Conservation (phyloP, 2,797 vertebrate genomes). For the Lithobates sylvaticus region DNA sequence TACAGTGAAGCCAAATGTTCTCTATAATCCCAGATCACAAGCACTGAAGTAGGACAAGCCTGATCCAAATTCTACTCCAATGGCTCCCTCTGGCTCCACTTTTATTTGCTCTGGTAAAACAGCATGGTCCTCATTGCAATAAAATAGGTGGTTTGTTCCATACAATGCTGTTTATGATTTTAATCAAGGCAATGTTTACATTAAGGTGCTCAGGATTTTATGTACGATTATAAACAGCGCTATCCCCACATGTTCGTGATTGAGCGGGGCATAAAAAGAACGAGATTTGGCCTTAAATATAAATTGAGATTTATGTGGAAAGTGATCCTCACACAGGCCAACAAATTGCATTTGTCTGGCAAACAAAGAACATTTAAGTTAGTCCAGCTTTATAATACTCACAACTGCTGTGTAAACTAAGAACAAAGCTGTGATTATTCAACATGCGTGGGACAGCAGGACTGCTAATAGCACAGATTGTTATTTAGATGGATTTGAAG, state of each 20-base stretch:
- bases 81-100: slow-evolving; percentile 10
- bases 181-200: slow-evolving; percentile 57
- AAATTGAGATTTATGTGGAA: slow-evolving; percentile 53
- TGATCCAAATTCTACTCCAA: not conserved
- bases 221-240: slow-evolving; percentile 36
- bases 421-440: slow-evolving; percentile 3
- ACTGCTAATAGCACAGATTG: not conserved
- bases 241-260: slow-evolving; percentile 50
- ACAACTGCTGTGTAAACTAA: slow-evolving; percentile 13
- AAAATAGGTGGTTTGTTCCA: slow-evolving; percentile 51
- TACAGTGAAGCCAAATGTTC: not conserved
- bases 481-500: not conserved
- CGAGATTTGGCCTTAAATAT: slow-evolving; percentile 22
- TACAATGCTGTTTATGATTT: slow-evolving; percentile 55
- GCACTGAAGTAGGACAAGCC: not conserved
- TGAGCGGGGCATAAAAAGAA: slow-evolving; percentile 4
- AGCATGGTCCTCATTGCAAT: slow-evolving; percentile 50
- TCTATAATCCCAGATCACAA: no score
- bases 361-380: slow-evolving; percentile 17
- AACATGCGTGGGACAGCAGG: not conserved
- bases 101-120: slow-evolving; percentile 50
- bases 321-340: slow-evolving; percentile 40
- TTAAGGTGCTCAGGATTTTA: slow-evolving; percentile 48
- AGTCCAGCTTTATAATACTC: slow-evolving; percentile 31
- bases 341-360: slow-evolving; percentile 50